These are phyloP conservation scores for Aphelenchoides besseyi DNA, from an alignment of 1,140 invertebrate genomes.

Conservation along the genomic window DNA sequence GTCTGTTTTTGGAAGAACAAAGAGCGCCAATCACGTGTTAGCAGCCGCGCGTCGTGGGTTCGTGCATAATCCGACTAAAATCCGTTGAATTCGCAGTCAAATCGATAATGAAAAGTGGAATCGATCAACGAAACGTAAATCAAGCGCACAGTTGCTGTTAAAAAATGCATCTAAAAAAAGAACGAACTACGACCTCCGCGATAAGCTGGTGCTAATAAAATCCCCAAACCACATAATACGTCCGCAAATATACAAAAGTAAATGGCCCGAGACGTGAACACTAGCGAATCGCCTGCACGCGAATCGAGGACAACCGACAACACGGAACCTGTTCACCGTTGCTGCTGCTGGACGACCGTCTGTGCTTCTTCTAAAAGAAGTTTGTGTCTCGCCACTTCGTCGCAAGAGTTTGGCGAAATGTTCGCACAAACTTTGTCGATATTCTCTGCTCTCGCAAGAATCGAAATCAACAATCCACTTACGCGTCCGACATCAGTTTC, in stretches of 20 bases:
- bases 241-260: constrained; percentile 1
- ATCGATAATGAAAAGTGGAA: no score
- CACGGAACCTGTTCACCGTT: background rate
- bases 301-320: background rate
- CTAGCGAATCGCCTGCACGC: background rate
- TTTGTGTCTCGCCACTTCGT: background rate
- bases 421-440: background rate
- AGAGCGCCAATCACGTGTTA: background rate
- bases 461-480: background rate
- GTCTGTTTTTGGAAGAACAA: background rate
- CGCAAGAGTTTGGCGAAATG: background rate
- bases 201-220: background rate
- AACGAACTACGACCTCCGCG: no score
- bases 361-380: background rate
- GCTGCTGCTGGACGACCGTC: background rate
- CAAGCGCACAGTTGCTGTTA: no score
- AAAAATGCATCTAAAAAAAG: no score
- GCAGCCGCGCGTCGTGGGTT: background rate
- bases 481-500: background rate
- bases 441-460: background rate
- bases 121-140: no score
- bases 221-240: background rate
- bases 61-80: background rate
- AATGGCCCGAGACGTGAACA: background rate
- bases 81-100: background rate